Evolutionary conservation across 1,140 invertebrate species (phyloP), one percentile per base, ranked within the genome.

Genomic region (Semibalanus balanoides): DNA sequence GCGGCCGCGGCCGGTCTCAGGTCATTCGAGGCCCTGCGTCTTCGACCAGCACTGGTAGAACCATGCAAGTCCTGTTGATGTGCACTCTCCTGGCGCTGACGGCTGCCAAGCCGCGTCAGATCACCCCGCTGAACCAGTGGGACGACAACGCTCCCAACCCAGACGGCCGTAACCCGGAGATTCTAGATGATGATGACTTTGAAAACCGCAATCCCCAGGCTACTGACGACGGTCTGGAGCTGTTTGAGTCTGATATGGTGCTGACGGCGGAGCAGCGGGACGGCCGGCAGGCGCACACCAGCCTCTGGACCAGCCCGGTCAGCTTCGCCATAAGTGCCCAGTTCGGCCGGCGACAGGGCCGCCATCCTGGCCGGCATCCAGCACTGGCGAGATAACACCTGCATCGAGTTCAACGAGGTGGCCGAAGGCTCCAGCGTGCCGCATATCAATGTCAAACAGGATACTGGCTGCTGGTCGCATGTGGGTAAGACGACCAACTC

Each of bases 391-490:
- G 69, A 70, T 70, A 14, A 7, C n/a, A n/a, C n/a, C n/a, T n/a
- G n/a, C n/a, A n/a, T n/a, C n/a, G n/a, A n/a, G n/a, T n/a, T n/a
- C n/a, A 25, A 70, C 25, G 69, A 70, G 69, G 69, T 70, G 69
- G 3, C 25, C n/a, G 69, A 25, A 7, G n/a, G 69, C 69, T 70
- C 69, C 9, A 14, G 9, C 25, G 5, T 7, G 25, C 25, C 69
- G 22, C 69, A 70, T 25, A 25, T 70, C 69, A 70, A 70, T 3
- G 9, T 70, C 22, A 27, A 11, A 7, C 5, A 70, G 69, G 5
- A 87, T 35, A 89, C 88, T 0, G 93, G 93, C 17, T 95, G 93
- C 81, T 94, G 91, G 91, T 92, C 91, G 0, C 90, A 87, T 73
- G 90, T 93, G 0, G 92, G 92, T 28, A 5, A 70, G 69, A 25